Evolutionary conservation across 1,140 invertebrate genomes (phyloP).

Genomic region (Platorchestia sp.): DNA sequence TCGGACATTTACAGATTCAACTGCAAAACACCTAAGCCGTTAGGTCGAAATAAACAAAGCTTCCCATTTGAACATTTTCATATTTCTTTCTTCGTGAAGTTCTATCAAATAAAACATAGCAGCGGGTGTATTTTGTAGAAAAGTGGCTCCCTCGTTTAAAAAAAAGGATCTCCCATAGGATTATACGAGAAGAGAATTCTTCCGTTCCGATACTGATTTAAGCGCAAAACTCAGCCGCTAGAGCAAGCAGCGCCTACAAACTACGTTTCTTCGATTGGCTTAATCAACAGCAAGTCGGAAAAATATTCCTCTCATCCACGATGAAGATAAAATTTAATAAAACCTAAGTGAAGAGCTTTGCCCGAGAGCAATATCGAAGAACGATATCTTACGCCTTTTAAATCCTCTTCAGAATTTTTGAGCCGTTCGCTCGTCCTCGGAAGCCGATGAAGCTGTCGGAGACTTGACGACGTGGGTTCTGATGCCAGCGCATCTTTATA

Average conservation of each 20-base stretch:
- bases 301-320: neutral
- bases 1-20: too few relatives aligned
- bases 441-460: neutral
- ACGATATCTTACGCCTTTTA: neutral
- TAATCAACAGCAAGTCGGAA: neutral
- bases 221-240: neutral
- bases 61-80: too few relatives aligned
- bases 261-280: neutral
- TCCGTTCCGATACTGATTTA: neutral
- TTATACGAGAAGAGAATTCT: neutral
- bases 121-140: too few relatives aligned
- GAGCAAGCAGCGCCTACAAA: too few relatives aligned
- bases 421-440: neutral
- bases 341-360: neutral
- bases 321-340: neutral
- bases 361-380: neutral
- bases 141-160: too few relatives aligned
- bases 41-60: too few relatives aligned
- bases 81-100: too few relatives aligned
- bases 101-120: too few relatives aligned
- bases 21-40: too few relatives aligned
- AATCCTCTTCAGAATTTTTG: neutral
- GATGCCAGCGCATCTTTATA: neutral
- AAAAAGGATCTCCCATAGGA: too few relatives aligned
- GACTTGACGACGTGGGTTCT: neutral